Conservation (phyloP, 2,113 vertebrate species). For the Montifringilla adamsi region DNA sequence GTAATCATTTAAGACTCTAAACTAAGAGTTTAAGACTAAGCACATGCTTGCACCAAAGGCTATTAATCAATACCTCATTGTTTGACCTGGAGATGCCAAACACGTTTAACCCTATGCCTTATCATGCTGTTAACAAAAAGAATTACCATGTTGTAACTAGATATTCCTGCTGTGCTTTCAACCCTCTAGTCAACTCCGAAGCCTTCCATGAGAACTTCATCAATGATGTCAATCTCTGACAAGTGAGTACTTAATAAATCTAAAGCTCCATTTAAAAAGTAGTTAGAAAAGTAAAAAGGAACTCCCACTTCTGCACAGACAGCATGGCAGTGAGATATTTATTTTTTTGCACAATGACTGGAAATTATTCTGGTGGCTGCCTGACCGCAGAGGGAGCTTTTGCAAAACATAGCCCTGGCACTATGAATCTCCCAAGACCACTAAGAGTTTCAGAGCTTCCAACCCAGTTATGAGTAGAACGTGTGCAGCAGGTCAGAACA, state of each 20-base stretch:
- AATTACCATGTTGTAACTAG: background rate
- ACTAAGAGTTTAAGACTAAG: background rate
- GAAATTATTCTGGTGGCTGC: background rate
- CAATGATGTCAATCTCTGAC: background rate
- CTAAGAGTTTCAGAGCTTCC: background rate
- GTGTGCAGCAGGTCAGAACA: background rate
- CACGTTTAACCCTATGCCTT: background rate
- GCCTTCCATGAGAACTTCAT: constrained; percentile 1
- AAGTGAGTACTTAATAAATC: background rate
- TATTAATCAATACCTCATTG: background rate
- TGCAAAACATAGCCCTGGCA: background rate
- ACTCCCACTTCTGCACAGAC: background rate
- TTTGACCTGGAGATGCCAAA: background rate
- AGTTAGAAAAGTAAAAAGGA: background rate
- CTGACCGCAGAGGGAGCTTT: background rate
- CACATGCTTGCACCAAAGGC: background rate
- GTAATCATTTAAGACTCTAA: background rate
- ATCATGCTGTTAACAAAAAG: background rate
- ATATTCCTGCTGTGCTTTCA: background rate
- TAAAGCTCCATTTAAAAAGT: background rate
- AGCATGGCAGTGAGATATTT: background rate
- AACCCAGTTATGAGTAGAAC: background rate
- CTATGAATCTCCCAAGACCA: background rate
- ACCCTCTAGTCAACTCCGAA: background rate
- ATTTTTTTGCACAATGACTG: background rate